Evolutionary conservation across 2,888 invertebrate genomes (phyloP).

Genomic region (Coremacera marginata): DNA sequence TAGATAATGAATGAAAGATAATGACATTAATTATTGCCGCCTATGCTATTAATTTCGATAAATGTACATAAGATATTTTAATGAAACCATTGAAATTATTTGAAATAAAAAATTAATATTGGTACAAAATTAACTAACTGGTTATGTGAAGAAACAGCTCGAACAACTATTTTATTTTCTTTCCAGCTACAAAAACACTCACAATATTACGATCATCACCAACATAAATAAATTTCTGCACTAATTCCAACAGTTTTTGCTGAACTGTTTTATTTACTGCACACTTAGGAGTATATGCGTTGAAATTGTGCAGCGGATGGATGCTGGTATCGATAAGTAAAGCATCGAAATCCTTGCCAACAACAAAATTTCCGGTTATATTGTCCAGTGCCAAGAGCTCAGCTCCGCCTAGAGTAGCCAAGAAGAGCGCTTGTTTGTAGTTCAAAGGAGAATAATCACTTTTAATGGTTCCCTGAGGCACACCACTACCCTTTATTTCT

Average conservation of each 20-base stretch:
- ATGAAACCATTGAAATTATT: neutral
- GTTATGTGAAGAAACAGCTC: neutral
- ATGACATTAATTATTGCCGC: neutral
- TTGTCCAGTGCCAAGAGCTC: conserved; percentile 82
- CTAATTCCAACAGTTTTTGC: conserved; percentile 72
- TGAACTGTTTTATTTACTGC: conserved; percentile 57
- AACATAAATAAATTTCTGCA: conserved; percentile 82
- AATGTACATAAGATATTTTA: conserved; percentile 7
- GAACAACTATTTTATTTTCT: conserved; percentile 68
- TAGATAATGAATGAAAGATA: no score
- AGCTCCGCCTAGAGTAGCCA: conserved; percentile 90
- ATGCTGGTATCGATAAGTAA: conserved; percentile 79
- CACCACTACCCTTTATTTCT: conserved; percentile 58
- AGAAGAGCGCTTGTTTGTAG: conserved; percentile 83
- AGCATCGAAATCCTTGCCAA: conserved; percentile 91
- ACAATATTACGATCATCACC: conserved; percentile 88
- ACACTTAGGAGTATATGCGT: conserved; percentile 49
- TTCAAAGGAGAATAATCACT: conserved; percentile 71
- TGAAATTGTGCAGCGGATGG: conserved; percentile 72
- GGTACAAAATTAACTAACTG: conserved; percentile 17
- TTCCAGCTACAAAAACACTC: conserved; percentile 82
- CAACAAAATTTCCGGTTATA: conserved; percentile 82
- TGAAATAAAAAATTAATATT: conserved; percentile 12
- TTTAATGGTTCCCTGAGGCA: conserved; percentile 37
- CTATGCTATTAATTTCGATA: conserved; percentile 8